phyloP scores from a whole-genome alignment of 2,888 invertebrate species.

The Drosophila stalkeri region DNA sequence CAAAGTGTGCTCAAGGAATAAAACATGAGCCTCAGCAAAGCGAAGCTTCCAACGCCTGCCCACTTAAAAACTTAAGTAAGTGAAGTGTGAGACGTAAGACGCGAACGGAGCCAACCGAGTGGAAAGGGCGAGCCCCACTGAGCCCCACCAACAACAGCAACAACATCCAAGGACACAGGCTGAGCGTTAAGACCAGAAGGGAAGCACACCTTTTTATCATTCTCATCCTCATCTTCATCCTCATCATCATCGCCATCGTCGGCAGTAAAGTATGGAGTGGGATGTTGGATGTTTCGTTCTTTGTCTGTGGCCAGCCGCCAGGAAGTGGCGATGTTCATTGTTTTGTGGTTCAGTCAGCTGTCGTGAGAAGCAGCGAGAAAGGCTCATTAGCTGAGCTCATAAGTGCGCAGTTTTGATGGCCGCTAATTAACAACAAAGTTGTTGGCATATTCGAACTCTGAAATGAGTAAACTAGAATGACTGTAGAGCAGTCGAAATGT shows the following conservation, averaged over 20 bases:
- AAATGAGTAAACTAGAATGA: background rate
- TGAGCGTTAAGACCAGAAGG: slow-evolving; percentile 16
- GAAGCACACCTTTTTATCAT: slow-evolving; percentile 40
- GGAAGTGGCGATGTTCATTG: slow-evolving; percentile 51
- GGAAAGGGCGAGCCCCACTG: slow-evolving; percentile 11
- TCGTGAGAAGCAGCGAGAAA: slow-evolving; percentile 6
- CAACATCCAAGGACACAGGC: slow-evolving; percentile 23
- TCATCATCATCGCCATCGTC: background rate
- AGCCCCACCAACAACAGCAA: background rate
- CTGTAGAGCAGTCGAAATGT: background rate
- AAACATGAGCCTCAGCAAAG: slow-evolving; percentile 61
- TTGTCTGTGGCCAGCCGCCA: slow-evolving; percentile 34
- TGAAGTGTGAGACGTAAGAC: slow-evolving; percentile 47
- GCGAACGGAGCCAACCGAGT: slow-evolving; percentile 25
- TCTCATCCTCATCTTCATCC: background rate
- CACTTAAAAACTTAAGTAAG: slow-evolving; percentile 62
- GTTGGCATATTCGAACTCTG: background rate
- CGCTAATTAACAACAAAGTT: slow-evolving; percentile 47
- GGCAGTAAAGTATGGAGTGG: slow-evolving; percentile 8
- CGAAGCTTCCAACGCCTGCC: slow-evolving; percentile 6
- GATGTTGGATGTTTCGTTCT: slow-evolving; percentile 11
- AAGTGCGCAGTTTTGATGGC: slow-evolving; percentile 52
- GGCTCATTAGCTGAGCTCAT: slow-evolving; percentile 23
- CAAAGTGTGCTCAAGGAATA: slow-evolving; percentile 70
- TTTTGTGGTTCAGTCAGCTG: slow-evolving; percentile 38